Evolutionary conservation across 2,888 invertebrate genomes (phyloP), one percentile per base, ranked within the genome.

Genomic region (Eubasilissa splendida): DNA sequence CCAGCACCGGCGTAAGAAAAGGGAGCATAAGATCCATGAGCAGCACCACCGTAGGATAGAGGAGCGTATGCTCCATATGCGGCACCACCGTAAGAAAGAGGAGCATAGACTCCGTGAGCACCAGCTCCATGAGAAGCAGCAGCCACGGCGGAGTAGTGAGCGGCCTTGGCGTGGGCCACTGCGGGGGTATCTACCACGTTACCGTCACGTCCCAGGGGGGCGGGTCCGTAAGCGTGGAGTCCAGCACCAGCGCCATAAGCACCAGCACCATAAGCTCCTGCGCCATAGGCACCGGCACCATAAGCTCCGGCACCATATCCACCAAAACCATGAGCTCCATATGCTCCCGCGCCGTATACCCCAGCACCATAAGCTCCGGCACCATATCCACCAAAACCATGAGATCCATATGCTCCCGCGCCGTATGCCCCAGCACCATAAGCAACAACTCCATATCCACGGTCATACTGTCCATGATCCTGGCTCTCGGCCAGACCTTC

Each of bases 21-120:
- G 8, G 33, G 50, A 52, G 63, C 77, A 33, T 78, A 58, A 53
- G 59, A 31, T 53, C 77, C 77, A 31, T 77, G 77, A 4, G 66
- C 76, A 87, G 90, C 89, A 42, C 90, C 90, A 85, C 90, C 90
- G 92, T 86, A 63, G 76, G 66, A 54, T 12, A 31, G 71, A 5
- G 60, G 53, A 68, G 42, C 71, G 53, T 22, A 42, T 4, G 42
- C 60, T 33, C 58, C 82, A 42, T 73, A 56, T 2, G 54, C 76
- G 31, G 50, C 58, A 7, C 4, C 3, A n/a, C 31, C 66, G 22
- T 52, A 11, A 53, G 76, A 58, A 84, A 85, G 86, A 84, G 85
- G 85, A 83, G 85, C 85, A 42, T 66, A 42, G 33, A 33, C 31
- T 2, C 56, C 56, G 31, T 73, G 71, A 8, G 54, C 76, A 54